Evolutionary conservation across 2,797 vertebrate species (phyloP), one percentile per base, ranked within the genome.

Genomic region (Delichon dasypus): DNA sequence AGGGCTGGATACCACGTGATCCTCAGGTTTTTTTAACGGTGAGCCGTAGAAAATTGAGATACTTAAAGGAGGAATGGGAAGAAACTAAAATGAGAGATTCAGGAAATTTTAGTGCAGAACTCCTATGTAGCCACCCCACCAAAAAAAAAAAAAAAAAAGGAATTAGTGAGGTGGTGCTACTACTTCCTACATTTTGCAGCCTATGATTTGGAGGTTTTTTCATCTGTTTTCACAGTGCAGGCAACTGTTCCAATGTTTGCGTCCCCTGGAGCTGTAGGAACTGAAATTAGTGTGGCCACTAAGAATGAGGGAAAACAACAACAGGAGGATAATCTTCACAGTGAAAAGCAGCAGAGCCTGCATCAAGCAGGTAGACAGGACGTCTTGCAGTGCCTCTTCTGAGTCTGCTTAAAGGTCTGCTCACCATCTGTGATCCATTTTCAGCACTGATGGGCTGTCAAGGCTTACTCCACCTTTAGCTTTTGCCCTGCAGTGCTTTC

Each of bases 271-370:
- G 83, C 83, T 76, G 62, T 93, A 67, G 94, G 94, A 84, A 87
- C 83, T 36, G 96, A 96, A 96, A 94, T 71, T 34, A 77, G 66
- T 40, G 30, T 97, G 88, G 90, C 86, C 38, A 62, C 10, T n/a
- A 94, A 93, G 58, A 93, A 87, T 45, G 85, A 95, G n/a, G 64
- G 88, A 67, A 73, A 58, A 44, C 65, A 62, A 80, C 89, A 96
- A 25, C 75, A 62, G 58, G 75, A 65, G 61, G 86, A 91, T 67
- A 90, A 71, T 87, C 73, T 79, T 36, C 93, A 82, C 68, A 84
- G 51, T n/a, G 94, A 84, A 45, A 91, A 79, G 36, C 50, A 96
- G 40, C 92, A 94, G 42, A 79, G 29, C 26, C 36, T 42, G 2
- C 36, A 57, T 34, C 30, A 17, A 92, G 34, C 90, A 86, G 94